Evolutionary conservation across 2,888 invertebrate species (phyloP).

Genomic region (Xylota segnis): DNA sequence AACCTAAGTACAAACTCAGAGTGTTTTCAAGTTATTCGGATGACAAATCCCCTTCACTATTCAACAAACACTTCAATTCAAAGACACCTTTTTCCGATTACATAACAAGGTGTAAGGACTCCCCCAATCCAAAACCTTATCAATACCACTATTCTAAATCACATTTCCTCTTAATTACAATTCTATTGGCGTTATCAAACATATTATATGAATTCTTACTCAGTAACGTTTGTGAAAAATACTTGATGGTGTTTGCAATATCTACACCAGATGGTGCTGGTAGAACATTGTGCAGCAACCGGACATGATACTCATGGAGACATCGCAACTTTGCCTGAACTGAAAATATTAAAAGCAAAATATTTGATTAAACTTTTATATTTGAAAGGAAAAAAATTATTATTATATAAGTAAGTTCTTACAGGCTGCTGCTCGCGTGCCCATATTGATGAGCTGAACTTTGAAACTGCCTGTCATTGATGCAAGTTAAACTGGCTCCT

Average conservation of each 20-base stretch:
- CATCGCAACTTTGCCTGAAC: slow-evolving; percentile 99
- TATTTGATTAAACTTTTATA: slow-evolving; percentile 5
- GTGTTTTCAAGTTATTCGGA: too few relatives aligned
- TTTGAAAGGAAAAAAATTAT: slow-evolving; percentile 57
- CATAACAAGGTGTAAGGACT: background rate
- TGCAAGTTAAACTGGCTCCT: slow-evolving; percentile 36
- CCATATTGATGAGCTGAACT: slow-evolving; percentile 92
- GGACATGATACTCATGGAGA: slow-evolving; percentile 97
- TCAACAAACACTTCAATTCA: background rate
- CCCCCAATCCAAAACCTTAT: background rate
- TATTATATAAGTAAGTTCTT: slow-evolving; percentile 86
- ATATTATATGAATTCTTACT: slow-evolving; percentile 88
- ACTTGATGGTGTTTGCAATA: slow-evolving; percentile 98
- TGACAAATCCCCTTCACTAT: too few relatives aligned
- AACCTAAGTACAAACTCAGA: too few relatives aligned
- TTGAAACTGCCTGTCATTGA: slow-evolving; percentile 89
- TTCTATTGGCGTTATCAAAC: background rate
- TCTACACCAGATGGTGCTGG: slow-evolving; percentile 97
- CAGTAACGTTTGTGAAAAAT: slow-evolving; percentile 98
- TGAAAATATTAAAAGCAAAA: slow-evolving; percentile 83
- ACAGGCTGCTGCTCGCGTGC: slow-evolving; percentile 97
- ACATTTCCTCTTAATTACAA: background rate
- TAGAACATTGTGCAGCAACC: slow-evolving; percentile 95
- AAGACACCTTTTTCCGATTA: background rate
- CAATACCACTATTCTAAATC: background rate